A percentile compares a stretch with the other conserved stretches of the same genome.
Conservation (phyloP, 2,113 vertebrate genomes). For the Sebastes schlegelii region DNA sequence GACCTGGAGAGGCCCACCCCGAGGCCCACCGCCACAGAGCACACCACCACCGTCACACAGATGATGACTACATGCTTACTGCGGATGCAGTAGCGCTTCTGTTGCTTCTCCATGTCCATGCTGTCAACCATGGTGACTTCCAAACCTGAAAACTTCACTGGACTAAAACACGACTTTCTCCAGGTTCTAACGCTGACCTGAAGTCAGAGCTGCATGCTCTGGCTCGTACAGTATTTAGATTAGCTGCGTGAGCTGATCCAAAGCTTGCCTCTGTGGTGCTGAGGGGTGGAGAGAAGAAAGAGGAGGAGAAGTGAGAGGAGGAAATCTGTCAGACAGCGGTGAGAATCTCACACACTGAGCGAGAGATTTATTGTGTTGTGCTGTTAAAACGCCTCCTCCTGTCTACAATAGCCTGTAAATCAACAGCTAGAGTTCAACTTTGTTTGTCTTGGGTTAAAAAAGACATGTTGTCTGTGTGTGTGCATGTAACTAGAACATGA, state of each 20-base stretch:
- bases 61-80: slow-evolving; percentile 88
- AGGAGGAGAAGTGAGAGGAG: slow-evolving; percentile 44
- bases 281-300: slow-evolving; percentile 49
- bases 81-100: slow-evolving; percentile 88
- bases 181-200: slow-evolving; percentile 21
- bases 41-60: slow-evolving; percentile 81
- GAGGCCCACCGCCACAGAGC: slow-evolving; percentile 90
- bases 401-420: slow-evolving; percentile 87
- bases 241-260: slow-evolving; percentile 37
- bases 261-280: slow-evolving; percentile 27
- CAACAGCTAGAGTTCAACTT: slow-evolving; percentile 69
- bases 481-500: neutral
- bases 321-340: slow-evolving; percentile 31
- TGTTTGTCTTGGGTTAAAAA: neutral
- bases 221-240: slow-evolving; percentile 16
- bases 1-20: slow-evolving; percentile 87
- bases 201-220: slow-evolving; percentile 41
- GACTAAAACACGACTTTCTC: neutral
- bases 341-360: slow-evolving; percentile 19
- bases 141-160: neutral
- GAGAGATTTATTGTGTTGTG: slow-evolving; percentile 43
- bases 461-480: neutral
- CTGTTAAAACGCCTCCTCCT: slow-evolving; percentile 42
- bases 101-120: slow-evolving; percentile 80
- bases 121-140: slow-evolving; percentile 82